Evolutionary conservation across 2,797 vertebrate genomes (phyloP), one percentile per base, ranked within the genome.

Genomic region (Schizopygopsis malacanthus): DNA sequence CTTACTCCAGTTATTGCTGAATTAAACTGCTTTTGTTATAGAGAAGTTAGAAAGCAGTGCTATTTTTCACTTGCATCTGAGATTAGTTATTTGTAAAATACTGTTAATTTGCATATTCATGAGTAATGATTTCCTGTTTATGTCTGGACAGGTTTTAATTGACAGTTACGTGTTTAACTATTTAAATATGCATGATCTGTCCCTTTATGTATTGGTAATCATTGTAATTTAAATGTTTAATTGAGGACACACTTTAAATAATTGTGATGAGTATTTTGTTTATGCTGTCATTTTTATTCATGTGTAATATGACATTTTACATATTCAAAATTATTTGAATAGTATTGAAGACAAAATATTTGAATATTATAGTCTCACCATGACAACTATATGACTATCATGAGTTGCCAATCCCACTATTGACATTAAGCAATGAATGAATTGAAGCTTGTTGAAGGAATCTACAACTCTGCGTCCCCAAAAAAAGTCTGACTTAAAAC

Each of bases 271-370:
- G 13, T n/a, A 52, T 37, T 41, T 37, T 47, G n/a, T 78, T 41
- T 75, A 10, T 39, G 33, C 63, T 54, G 22, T 47, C 5, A 45
- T 47, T 65, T 77, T 47, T 80, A 39, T 54, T 70, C 28, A 16
- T 20, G 28, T 20, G n/a, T 22, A 18, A 80, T 33, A 18, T 6
- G 11, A 33, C 61, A 52, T 69, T 84, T 85, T 71, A 85, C 75
- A 85, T 85, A 85, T 85, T 85, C 83, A 59, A 79, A 84, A 67
- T 54, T 54, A 85, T 85, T 85, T 79, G 63, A 85, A 79, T 85
- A 56, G 37, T 4, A 47, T 52, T 71, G 65, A 39, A 73, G 77
- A 71, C 65, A 47, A 59, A 65, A 85, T n/a, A 85, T 85, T 81
- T 85, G 56, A 80, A 81, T 85, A 63, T 73, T 73, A 85, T 85